A percentile compares a stretch with the other conserved stretches of the same genome.
phyloP scores from a whole-genome alignment of 2,113 vertebrate species.

The Epinephelus moara region DNA sequence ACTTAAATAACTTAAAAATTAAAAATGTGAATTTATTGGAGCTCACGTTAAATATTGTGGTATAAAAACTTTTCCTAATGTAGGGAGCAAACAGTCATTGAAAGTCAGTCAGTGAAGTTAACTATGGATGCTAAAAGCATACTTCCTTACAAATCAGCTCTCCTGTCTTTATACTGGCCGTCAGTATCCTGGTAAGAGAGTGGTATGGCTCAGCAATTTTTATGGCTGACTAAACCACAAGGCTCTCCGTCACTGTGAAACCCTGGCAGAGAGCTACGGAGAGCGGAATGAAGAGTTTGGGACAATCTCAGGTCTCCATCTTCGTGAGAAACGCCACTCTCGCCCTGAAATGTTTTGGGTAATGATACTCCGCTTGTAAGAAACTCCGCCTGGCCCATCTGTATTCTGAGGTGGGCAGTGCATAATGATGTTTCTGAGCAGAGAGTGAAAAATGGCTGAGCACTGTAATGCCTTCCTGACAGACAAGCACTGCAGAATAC shows the following conservation, averaged over 20 bases:
- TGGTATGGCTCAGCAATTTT: conserved; percentile 58
- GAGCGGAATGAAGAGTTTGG: conserved; percentile 41
- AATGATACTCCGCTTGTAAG: conserved; percentile 42
- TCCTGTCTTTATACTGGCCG: conserved; percentile 16
- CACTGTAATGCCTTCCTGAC: conserved; percentile 58
- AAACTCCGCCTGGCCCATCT: conserved; percentile 38
- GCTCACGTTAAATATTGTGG: not conserved
- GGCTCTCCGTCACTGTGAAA: conserved; percentile 34
- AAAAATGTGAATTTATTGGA: too few species aligned
- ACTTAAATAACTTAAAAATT: too few species aligned
- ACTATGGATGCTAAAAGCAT: conserved; percentile 1
- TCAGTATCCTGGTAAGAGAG: conserved; percentile 24
- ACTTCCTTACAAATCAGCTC: conserved; percentile 17
- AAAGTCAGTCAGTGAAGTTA: not conserved
- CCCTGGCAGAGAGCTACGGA: conserved; percentile 20
- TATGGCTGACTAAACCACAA: conserved; percentile 50
- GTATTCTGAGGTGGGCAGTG: conserved; percentile 55
- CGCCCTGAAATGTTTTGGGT: conserved; percentile 57
- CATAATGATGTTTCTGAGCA: conserved; percentile 69
- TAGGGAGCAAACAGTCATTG: not conserved
- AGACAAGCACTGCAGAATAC: conserved; percentile 56
- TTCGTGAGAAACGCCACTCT: conserved; percentile 50
- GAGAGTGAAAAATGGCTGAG: conserved; percentile 70
- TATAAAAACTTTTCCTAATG: not conserved
- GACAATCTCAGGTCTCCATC: conserved; percentile 43